These are phyloP conservation scores for Calameuta filiformis DNA, from an alignment of 2,888 invertebrate species.

Conservation along the genomic window DNA sequence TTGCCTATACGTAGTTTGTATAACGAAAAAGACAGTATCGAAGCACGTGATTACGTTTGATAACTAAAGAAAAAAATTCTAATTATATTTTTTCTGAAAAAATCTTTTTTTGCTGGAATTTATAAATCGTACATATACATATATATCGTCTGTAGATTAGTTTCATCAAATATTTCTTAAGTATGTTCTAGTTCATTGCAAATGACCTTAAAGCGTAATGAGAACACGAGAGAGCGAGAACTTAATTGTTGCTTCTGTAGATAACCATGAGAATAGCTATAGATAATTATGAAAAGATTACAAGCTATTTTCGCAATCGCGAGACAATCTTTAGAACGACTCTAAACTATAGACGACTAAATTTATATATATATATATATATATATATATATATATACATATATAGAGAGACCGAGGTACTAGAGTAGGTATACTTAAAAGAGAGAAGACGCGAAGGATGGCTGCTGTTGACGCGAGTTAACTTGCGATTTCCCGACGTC, in stretches of 20 bases:
- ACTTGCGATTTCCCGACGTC: constrained; percentile 40
- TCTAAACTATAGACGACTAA: background rate
- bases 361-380: too few species aligned
- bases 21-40: background rate
- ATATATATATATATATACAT: too few species aligned
- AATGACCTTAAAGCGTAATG: background rate
- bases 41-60: too few species aligned
- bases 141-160: background rate
- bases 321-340: background rate
- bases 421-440: background rate
- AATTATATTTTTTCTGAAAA: background rate
- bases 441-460: constrained; percentile 16
- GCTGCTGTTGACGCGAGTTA: constrained; percentile 19
- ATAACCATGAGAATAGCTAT: constrained; percentile 47
- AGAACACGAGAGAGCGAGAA: background rate
- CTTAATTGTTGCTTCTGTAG: constrained; percentile 48
- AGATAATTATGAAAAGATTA: constrained; percentile 49
- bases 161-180: background rate
- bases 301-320: constrained; percentile 23
- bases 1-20: too few species aligned
- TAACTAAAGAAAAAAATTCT: background rate
- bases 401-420: background rate
- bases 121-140: background rate
- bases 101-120: background rate
- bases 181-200: background rate